Percentiles rank a stretch among this genome's conserved stretches.
These are phyloP conservation scores for Synanthedon andrenaeformis DNA, from an alignment of 2,888 invertebrate genomes.

Conservation along the genomic window DNA sequence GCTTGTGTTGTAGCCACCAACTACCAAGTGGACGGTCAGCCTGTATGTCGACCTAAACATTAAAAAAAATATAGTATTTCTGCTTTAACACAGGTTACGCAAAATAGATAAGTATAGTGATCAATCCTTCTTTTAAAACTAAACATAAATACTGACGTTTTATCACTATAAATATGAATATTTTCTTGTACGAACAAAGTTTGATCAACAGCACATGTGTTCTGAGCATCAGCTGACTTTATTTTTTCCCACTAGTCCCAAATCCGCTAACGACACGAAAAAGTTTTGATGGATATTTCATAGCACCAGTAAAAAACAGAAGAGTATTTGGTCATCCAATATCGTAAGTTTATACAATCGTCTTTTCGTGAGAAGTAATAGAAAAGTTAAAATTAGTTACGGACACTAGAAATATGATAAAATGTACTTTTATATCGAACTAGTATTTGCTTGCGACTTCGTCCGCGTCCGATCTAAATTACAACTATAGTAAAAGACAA, in stretches of 20 bases:
- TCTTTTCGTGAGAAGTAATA: slow-evolving; percentile 11
- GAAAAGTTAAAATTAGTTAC: slow-evolving; percentile 2
- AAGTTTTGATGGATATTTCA: slow-evolving; percentile 57
- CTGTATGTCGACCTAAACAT: background rate
- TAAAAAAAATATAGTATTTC: background rate
- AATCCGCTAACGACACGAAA: slow-evolving; percentile 52
- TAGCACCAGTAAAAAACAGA: slow-evolving; percentile 41
- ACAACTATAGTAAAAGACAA: too few species aligned
- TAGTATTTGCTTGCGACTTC: too few species aligned
- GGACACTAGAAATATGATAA: background rate
- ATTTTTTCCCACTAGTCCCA: slow-evolving; percentile 18
- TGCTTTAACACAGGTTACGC: background rate
- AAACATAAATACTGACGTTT: background rate
- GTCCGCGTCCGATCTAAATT: too few species aligned
- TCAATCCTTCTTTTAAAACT: background rate
- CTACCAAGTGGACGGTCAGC: background rate
- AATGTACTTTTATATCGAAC: too few species aligned
- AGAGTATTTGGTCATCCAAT: slow-evolving; percentile 36
- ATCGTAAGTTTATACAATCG: slow-evolving; percentile 30
- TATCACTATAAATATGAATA: background rate
- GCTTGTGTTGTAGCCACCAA: background rate
- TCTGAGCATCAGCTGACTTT: slow-evolving; percentile 16
- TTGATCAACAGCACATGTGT: slow-evolving; percentile 11
- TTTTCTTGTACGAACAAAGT: slow-evolving; percentile 13
- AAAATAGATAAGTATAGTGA: background rate